phyloP scores from a whole-genome alignment of 2,113 vertebrate genomes.

The Oceanodroma tethys region DNA sequence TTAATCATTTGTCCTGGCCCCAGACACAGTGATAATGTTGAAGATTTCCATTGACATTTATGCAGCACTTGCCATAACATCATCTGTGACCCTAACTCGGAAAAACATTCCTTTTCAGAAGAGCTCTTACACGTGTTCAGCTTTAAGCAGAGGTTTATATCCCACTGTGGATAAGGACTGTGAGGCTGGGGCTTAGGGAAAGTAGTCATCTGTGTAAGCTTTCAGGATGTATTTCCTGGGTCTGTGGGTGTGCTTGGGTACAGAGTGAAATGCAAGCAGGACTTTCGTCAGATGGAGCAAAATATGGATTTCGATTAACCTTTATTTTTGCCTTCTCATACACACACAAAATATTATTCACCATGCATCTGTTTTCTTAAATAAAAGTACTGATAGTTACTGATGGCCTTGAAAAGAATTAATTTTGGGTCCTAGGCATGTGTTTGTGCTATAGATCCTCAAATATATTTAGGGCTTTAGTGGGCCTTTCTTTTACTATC shows the following conservation, averaged over 20 bases:
- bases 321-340: not conserved
- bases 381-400: not conserved
- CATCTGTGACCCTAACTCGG: not conserved
- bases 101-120: not conserved
- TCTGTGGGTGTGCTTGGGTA: not conserved
- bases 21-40: not conserved
- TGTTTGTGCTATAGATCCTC: not conserved
- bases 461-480: not conserved
- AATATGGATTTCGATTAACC: not conserved
- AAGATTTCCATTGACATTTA: not conserved
- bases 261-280: not conserved
- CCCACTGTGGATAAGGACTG: not conserved
- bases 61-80: not conserved
- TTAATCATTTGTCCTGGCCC: constrained; percentile 22
- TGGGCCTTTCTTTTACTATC: not conserved
- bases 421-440: not conserved
- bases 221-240: not conserved
- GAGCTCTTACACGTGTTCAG: not conserved
- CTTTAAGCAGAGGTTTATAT: not conserved
- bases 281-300: not conserved
- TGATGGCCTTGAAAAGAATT: not conserved
- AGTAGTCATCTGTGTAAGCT: not conserved
- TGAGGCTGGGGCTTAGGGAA: not conserved
- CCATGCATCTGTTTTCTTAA: not conserved
- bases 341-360: not conserved